Conservation (phyloP, 2,888 invertebrate species). For the Diarsia mendica region DNA sequence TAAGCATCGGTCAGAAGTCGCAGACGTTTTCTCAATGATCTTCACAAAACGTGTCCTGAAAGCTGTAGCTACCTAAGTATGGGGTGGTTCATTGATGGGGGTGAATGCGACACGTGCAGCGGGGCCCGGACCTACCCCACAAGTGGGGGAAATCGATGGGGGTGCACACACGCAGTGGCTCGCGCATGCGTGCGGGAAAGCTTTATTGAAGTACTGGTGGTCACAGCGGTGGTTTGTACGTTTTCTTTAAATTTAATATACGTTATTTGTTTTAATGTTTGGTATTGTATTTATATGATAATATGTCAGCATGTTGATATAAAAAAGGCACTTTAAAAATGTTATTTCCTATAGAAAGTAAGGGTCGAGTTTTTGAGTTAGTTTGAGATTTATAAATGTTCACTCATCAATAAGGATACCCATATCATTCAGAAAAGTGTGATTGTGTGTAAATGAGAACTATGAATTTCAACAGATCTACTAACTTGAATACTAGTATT, state of each 20-base stretch:
- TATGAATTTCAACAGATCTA: background rate
- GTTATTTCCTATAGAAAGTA: background rate
- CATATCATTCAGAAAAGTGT: background rate
- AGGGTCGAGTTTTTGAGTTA: too few species aligned
- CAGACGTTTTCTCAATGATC: conserved; percentile 31
- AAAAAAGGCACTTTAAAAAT: background rate
- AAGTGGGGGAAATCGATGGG: conserved; percentile 84
- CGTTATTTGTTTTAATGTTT: background rate
- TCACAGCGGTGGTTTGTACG: conserved; percentile 53
- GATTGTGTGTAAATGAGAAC: background rate
- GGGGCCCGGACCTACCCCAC: conserved; percentile 84
- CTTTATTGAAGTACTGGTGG: conserved; percentile 68
- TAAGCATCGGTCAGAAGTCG: background rate
- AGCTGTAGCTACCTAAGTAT: conserved; percentile 23
- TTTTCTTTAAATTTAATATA: background rate
- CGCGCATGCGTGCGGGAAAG: conserved; percentile 77
- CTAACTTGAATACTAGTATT: background rate
- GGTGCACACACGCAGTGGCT: conserved; percentile 76
- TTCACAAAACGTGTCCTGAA: conserved; percentile 28
- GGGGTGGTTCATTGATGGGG: conserved; percentile 70
- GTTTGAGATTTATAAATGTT: background rate
- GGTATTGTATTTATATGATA: background rate
- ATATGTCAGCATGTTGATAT: background rate
- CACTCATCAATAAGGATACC: background rate
- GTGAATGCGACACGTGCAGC: conserved; percentile 74